Evolutionary conservation across 2,797 vertebrate genomes (phyloP), one percentile per base, ranked within the genome.

Genomic region (Onychomys torridus): DNA sequence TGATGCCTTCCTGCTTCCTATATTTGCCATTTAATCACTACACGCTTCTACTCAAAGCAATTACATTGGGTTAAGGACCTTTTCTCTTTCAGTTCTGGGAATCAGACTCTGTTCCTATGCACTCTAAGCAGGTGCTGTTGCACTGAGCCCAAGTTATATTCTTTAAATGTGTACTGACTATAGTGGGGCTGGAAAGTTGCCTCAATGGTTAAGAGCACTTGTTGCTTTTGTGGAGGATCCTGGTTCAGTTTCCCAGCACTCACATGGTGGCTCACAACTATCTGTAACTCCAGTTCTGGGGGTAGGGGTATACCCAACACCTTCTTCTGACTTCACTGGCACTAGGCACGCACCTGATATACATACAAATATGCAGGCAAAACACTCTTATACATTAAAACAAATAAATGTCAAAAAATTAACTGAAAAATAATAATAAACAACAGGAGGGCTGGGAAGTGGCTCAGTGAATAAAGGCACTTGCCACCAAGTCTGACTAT

Each of bases 131-230:
- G 23, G 34, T 43, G 69, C 27, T 89, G 37, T 40, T 23, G n/a
- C 37, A 89, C 43, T 63, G 57, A 77, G 59, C 32, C 43, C 87
- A 61, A 61, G 37, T 10, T 76, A 63, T 25, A 46, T 73, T 76
- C 89, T 96, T 96, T 71, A 94, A 96, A 34, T 23, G 73, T 43
- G 11, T n/a, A 46, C 29, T 73, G 34, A 93, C 61, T 57, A 19
- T 29, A 90, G 21, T 19, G 19, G 9, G 32, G 27, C 61, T 85
- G 29, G 43, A 85, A 32, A 34, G 19, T 49, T 67, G 29, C 43
- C 43, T 67, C 19, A 1, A 13, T n/a, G 43, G 43, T 49, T 85
- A 85, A 49, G 12, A 34, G 6, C 83, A 85, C 83, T 85, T 67
- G 83, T n/a, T 67, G 43, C 13, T 49, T 63, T 85, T 85, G 82